Evolutionary conservation across 2,113 vertebrate genomes (phyloP), one percentile per base, ranked within the genome.

Genomic region (Proterorhinus semilunaris): DNA sequence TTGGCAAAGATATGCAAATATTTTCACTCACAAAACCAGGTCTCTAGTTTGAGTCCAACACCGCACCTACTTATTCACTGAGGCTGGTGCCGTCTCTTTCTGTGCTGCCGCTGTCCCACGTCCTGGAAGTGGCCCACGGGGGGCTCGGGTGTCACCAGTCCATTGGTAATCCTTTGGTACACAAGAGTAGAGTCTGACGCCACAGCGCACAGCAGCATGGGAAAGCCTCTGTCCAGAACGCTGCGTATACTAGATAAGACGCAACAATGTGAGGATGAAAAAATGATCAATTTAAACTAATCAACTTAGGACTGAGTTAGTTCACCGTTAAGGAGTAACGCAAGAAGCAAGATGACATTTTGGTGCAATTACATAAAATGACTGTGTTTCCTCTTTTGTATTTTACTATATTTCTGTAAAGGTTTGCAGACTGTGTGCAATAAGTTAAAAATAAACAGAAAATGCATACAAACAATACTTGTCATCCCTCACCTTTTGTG

Each of bases 161-260:
- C 96, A n/a, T 96, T 94, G 0, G 94, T 95, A 72, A 97, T 88
- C 87, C 91, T 95, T 81, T 98, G 98, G 75, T 98, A 99, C 68
- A 99, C 96, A 59, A 97, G 88, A 8, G 95, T 98, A 78, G 97
- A 99, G 82, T 99, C 98, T 0, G 96, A 93, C 13, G 96, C 95
- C 74, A 97, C 95, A 15, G 95, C 93, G 49, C 96, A 98, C 88
- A 99, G 73, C 61, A 93, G 86, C 85, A 91, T 59, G 2, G 90
- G 82, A 10, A 67, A 74, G 44, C 88, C 88, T 57, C 76, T 48
- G 74, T 82, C 88, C 85, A 93, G 66, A 51, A 92, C 67, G 0
- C 83, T 85, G 21, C 91, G 89, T 10, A 94, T 72, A 69, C 93
- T 94, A 65, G 63, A 50, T 7, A 46, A 15, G 13, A 44, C 12